Base-by-base conservation (phyloP, 1,140 invertebrate genomes). In the Ooceraea biroi region DNA sequence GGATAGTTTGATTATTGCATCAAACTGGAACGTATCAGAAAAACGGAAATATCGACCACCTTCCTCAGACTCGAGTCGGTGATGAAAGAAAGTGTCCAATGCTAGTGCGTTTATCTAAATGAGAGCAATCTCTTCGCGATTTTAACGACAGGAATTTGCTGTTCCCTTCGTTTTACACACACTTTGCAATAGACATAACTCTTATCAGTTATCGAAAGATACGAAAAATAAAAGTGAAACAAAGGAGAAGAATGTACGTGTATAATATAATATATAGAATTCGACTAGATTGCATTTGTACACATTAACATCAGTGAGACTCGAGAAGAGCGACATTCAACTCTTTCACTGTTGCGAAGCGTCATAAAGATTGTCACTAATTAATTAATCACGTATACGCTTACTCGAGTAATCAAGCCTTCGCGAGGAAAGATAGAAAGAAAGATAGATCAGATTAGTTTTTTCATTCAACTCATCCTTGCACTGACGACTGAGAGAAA, bases 1-100 rank as follows among this genome's bases (percentile, higher is more conserved):
- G 12, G 36, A 60, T 52, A 68, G 11, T 57, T 22, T 58, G 61
- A 50, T 0, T 27, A 17, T 30, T 57, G 36, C 30, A 41, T 69
- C 36, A n/a, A 69, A 71, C 8, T 78, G 19, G 22, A 69, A 78
- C n/a, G 5, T 52, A n/a, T 1, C 50, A n/a, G 14, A 52, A 52
- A 5, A 36, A 65, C 10, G n/a, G 22, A 25, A 14, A 12, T 22
- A 19, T 66, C 11, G 63, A 19, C 12, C 41, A 66, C 19, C 44
- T 66, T 48, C 22, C 46, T 66, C 22, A 19, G 7, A 66, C 63
- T 46, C 22, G 41, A 46, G 12, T 11, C 22, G 4, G 27, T 22
- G 14, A 0, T 58, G 25, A 57, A 36, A 41, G 12, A 17, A 57
- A 22, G 14, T 55, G 12, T 55, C 55, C 36, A 44, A 65, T 50